Base-by-base conservation (phyloP, 2,888 invertebrate species). In the Chorisops tibialis region DNA sequence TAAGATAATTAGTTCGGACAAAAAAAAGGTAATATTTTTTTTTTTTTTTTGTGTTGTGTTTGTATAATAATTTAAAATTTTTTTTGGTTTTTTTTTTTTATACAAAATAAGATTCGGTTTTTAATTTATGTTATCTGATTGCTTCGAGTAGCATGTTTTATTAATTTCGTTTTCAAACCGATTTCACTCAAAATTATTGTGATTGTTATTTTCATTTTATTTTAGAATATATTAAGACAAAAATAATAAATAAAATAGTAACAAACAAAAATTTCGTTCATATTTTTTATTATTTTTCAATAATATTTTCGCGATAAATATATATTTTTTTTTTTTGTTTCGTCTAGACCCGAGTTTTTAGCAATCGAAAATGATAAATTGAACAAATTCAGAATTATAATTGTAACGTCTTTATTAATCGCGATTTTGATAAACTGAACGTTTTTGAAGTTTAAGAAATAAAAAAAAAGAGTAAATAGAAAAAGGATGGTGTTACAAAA, bases 1-100 rank as follows among this genome's bases (percentile, higher is more conserved):
- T 79, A 78, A 78, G 78, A 78, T 77, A 78, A 79, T 76, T 77
- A 76, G 77, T 79, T 77, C 77, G 77, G 77, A 78, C 78, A 78
- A 73, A 75, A 72, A 30, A 30, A 30, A 21, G 43, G 43, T 19
- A 56, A 62, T 38, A 54, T 52, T 52, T 76, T 75, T 76, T 67
- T 64, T 68, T 59, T 75, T 76, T 67, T 64, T 68, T 59, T 61
- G 58, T 68, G 63, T 65, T 64, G 62, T 63, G 41, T 70, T 72
- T 70, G 69, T 70, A 14, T 54, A 68, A 67, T 64, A 35, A 39
- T 45, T 30, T 45, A 49, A 63, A 64, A 66, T 67, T 68, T 63
- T 65, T 65, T 60, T 49, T 35, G 39, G 14, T 16, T 67, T 69
- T 68, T 71, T 69, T n/a, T n/a, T n/a, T n/a, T n/a, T n/a, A n/a